Base-by-base conservation (phyloP, 2,888 invertebrate species). In the Schrankia costaestrigalis region DNA sequence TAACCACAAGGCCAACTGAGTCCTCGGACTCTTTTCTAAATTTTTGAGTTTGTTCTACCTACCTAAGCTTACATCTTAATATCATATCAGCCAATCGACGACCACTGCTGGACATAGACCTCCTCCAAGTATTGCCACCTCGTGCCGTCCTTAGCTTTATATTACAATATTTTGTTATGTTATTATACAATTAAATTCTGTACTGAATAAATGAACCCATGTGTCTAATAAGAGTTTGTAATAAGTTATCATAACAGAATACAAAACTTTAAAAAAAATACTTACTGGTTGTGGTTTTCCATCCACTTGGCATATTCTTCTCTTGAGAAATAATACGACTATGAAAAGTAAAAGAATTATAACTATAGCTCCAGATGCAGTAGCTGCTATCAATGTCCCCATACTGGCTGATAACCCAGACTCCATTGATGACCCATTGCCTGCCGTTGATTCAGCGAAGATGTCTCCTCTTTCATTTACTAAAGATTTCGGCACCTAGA, bases 261-360 rank as follows among this genome's bases (percentile, higher is more conserved):
- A n/a, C n/a, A n/a, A n/a, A n/a, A n/a, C n/a, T n/a, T 19, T 19
- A 8, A 9, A 11, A 26, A 3, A n/a, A 26, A 31, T 34, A 54
- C 56, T 74, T 73, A 87, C 87, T 65, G 84, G 86, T 56, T 81
- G 77, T 5, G 78, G 63, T 72, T 86, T 87, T 21, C 82, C 79
- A 39, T 83, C 75, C 6, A 78, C 73, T n/a, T 69, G 71, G 32
- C 81, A 72, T 25, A 77, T 74, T 7, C 79, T 63, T 60, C 70
- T 76, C 40, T 71, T 78, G 35, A 84, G 56, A 59, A 78, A 84
- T 56, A 76, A 69, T 26, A 79, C 49, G n/a, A 67, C 39, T 10
- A 59, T 41, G 1, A 55, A 52, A 21, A 76, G 51, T 14, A 78
- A 41, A 9, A 83, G 34, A 38, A 84, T 47, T 25, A 84, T 51